Evolutionary conservation across 2,113 vertebrate species (phyloP).

Genomic region (Cheirogaleus medius): DNA sequence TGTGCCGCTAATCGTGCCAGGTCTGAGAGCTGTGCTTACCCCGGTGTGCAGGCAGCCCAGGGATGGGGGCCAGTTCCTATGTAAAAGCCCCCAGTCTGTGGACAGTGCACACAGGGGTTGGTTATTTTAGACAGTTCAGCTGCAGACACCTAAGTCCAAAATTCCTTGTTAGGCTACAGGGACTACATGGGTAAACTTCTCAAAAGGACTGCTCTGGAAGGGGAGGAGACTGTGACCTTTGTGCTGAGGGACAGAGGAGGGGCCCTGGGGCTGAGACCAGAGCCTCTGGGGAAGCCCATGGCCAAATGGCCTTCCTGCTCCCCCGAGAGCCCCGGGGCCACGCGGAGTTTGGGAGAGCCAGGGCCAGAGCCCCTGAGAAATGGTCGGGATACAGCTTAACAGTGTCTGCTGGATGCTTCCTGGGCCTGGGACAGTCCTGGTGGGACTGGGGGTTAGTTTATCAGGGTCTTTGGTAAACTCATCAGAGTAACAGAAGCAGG

Average conservation of each 20-base stretch:
- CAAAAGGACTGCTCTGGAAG: background rate
- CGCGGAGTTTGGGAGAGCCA: background rate
- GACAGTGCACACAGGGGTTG: background rate
- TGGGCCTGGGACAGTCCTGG: background rate
- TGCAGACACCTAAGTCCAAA: background rate
- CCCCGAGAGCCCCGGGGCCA: background rate
- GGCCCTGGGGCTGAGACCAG: background rate
- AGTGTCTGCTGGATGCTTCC: background rate
- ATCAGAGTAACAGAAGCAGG: background rate
- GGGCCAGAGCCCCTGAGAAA: background rate
- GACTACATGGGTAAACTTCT: background rate
- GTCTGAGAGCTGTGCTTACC: background rate
- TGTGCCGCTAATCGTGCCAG: background rate
- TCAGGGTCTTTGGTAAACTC: background rate
- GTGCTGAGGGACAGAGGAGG: background rate
- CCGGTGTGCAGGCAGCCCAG: fast-evolving
- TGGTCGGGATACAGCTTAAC: background rate
- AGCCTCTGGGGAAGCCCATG: background rate
- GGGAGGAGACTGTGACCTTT: background rate
- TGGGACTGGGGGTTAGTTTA: background rate
- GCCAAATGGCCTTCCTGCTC: background rate
- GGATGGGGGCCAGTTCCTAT: background rate
- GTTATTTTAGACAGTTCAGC: background rate
- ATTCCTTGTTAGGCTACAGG: background rate
- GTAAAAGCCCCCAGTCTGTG: background rate